Evolutionary conservation across 2,113 vertebrate genomes (phyloP).

Genomic region (Propithecus coquereli): DNA sequence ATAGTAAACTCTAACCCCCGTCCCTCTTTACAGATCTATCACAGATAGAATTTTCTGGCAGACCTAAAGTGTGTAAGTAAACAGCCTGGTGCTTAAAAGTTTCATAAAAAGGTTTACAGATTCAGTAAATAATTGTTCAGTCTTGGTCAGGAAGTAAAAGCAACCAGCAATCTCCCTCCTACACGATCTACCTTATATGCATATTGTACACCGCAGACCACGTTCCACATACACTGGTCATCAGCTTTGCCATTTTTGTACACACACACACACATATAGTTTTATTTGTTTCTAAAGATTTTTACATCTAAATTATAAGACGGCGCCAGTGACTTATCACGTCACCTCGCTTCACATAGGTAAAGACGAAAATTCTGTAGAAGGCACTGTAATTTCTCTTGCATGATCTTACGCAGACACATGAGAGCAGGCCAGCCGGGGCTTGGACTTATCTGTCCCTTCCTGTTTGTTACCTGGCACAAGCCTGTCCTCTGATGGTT

Average conservation of each 20-base stretch:
- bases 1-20: conserved; percentile 86
- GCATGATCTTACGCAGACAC: conserved; percentile 75
- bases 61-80: conserved; percentile 83
- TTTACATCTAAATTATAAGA: conserved; percentile 73
- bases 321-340: conserved; percentile 64
- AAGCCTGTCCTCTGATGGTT: conserved; percentile 46
- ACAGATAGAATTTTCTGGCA: conserved; percentile 87
- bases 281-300: conserved; percentile 62
- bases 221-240: conserved; percentile 10
- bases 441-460: conserved; percentile 56
- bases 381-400: conserved; percentile 87
- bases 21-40: conserved; percentile 84
- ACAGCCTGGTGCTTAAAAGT: conserved; percentile 84
- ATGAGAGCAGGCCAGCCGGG: conserved; percentile 74
- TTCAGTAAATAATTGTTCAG: conserved; percentile 78
- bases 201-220: conserved; percentile 50
- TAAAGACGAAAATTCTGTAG: conserved; percentile 84
- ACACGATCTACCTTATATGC: conserved; percentile 50
- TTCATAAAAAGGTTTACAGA: conserved; percentile 83
- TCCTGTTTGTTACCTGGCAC: conserved; percentile 62
- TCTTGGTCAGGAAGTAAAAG: conserved; percentile 81
- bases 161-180: conserved; percentile 71
- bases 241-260: conserved; percentile 53
- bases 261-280: conserved; percentile 25
- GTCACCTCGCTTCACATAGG: conserved; percentile 79